Conservation (phyloP, 2,797 vertebrate genomes). For the Rhinella marina region DNA sequence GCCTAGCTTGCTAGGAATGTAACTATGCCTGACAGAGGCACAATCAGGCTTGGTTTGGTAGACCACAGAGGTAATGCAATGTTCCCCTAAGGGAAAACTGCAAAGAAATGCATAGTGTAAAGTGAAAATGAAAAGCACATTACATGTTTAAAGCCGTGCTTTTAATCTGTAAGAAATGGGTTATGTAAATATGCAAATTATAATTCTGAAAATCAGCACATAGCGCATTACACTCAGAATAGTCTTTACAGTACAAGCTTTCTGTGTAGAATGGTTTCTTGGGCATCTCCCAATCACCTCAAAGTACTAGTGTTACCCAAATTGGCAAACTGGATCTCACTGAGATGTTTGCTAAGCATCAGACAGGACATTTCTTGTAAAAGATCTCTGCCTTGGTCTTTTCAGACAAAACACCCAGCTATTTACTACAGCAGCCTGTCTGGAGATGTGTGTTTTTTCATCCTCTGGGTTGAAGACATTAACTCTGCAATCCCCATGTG, state of each 20-base stretch:
- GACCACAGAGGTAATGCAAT: conserved; percentile 47
- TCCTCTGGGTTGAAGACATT: conserved; percentile 41
- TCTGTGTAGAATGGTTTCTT: conserved; percentile 52
- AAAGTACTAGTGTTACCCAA: conserved; percentile 57
- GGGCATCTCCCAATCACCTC: conserved; percentile 43
- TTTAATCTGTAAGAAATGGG: conserved; percentile 34
- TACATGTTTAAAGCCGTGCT: conserved; percentile 18
- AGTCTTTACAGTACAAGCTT: conserved; percentile 37
- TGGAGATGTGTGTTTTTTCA: conserved; percentile 50
- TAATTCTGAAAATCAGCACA: conserved; percentile 28
- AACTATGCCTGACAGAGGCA: conserved; percentile 25
- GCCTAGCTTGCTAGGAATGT: conserved; percentile 46
- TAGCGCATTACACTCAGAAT: conserved; percentile 35
- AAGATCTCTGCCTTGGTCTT: conserved; percentile 46
- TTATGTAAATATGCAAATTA: conserved; percentile 50
- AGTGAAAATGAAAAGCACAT: conserved; percentile 30
- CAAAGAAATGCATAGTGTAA: conserved; percentile 36
- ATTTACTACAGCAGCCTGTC: conserved; percentile 59
- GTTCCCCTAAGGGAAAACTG: conserved; percentile 26
- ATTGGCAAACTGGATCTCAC: conserved; percentile 42
- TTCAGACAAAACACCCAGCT: conserved; percentile 58
- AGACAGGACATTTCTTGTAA: conserved; percentile 59
- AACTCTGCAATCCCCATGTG: conserved; percentile 55
- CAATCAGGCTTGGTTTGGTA: conserved; percentile 32
- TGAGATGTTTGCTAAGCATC: conserved; percentile 50